Base-by-base conservation (phyloP, 2,113 vertebrate genomes). In the Oryzias curvinotus region DNA sequence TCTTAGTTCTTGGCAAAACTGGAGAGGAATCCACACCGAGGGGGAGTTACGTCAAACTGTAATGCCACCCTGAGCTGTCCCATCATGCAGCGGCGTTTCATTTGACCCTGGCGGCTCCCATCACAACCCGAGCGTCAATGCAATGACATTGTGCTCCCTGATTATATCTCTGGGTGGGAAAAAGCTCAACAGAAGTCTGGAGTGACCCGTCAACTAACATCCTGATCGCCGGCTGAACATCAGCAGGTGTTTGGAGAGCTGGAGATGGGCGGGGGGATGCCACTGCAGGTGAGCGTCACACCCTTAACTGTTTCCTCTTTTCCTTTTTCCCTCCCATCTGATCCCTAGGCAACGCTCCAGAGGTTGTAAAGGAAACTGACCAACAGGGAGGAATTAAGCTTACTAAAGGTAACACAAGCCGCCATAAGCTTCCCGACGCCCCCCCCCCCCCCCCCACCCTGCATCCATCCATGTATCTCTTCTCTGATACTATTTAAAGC, bases 401-500 rank as follows among this genome's bases (percentile, higher is more conserved):
- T 81, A 83, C 65, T 68, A 56, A 81, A 75, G 73, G 83, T 76
- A 87, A 87, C 81, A 81, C 80, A 80, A 83, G 80, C 65, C 56
- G 61, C 36, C 50, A 3, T 73, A 28, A 63, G 74, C 68, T 14
- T 62, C 70, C 61, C 23, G 1, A 2, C 57, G 55, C 50, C 43
- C 55, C 46, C n/a, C 44, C 58, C 56, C 57, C 41, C 54, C 21
- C 78, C 72, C 50, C 45, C 65, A 71, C 56, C 30, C 26, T 54
- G 63, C 57, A 62, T 77, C 54, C 41, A 41, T 52, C 59, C 54
- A 62, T 73, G 48, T 42, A 44, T 52, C 62, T 56, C 59, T 55
- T 61, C 47, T 68, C 52, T 46, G 26, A 55, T 49, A 69, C 87
- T 88, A 89, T 90, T 87, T 90, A 83, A 86, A 88, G 83, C 69